phyloP scores from a whole-genome alignment of 2,113 vertebrate species.

The Girardinichthys multiradiatus region DNA sequence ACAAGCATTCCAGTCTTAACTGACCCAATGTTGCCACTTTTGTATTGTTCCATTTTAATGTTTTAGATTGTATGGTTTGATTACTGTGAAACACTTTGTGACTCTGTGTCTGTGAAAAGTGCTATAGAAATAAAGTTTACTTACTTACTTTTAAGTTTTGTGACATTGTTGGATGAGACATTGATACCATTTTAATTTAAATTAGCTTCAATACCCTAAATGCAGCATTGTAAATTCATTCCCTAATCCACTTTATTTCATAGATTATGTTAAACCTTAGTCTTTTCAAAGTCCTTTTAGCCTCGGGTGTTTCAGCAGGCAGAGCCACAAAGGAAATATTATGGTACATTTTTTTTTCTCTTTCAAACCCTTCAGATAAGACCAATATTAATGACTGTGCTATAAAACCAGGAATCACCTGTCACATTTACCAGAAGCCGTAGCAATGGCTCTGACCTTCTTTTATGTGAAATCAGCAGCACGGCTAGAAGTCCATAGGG shows the following conservation, averaged over 20 bases:
- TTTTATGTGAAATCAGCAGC: neutral
- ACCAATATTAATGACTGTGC: constrained; percentile 14
- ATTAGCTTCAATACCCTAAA: neutral
- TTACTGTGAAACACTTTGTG: too few relatives aligned
- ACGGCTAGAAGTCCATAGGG: constrained; percentile 17
- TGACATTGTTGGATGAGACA: neutral
- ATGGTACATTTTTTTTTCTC: neutral
- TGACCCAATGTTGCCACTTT: too few relatives aligned
- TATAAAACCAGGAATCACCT: constrained; percentile 29
- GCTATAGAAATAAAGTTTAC: too few relatives aligned
- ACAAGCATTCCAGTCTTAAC: too few relatives aligned
- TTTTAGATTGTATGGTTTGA: too few relatives aligned
- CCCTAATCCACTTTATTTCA: neutral
- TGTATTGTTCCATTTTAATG: too few relatives aligned
- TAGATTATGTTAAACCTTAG: neutral
- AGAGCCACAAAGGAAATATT: constrained; percentile 10
- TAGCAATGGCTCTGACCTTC: constrained; percentile 17
- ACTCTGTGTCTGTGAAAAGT: too few relatives aligned
- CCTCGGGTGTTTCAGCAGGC: neutral
- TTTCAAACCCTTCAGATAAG: constrained; percentile 41
- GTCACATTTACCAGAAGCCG: constrained; percentile 24
- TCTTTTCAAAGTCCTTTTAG: neutral
- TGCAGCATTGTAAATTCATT: neutral
- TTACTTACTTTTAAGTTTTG: too few relatives aligned
- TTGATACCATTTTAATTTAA: neutral